These are phyloP conservation scores for Microvelia longipes DNA, from an alignment of 1,140 invertebrate genomes.

Conservation along the genomic window DNA sequence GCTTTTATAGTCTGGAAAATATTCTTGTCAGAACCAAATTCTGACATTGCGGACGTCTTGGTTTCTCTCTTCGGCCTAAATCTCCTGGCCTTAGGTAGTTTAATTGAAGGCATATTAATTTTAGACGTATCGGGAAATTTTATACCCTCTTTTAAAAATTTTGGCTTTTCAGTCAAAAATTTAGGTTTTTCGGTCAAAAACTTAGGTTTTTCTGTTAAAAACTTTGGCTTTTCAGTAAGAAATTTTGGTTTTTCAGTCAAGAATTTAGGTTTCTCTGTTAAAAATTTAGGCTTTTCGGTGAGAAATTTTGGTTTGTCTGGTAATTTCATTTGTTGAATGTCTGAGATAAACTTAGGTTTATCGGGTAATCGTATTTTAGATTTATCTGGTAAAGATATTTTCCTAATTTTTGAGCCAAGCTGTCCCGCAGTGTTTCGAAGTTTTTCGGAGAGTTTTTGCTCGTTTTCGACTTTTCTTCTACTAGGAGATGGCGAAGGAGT, in stretches of 20 bases:
- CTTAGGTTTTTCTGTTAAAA: slow-evolving; percentile 39
- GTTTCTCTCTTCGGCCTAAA: slow-evolving; percentile 22
- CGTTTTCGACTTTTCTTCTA: not conserved
- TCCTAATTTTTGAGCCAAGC: slow-evolving; percentile 36
- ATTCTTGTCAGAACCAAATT: slow-evolving; percentile 28
- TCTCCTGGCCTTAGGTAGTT: not conserved
- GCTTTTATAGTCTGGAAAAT: slow-evolving; percentile 47
- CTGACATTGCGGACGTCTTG: not conserved
- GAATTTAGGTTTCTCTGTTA: slow-evolving; percentile 37
- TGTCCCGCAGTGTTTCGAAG: slow-evolving; percentile 34
- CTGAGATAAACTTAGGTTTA: slow-evolving; percentile 40
- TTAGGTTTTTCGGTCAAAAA: slow-evolving; percentile 24
- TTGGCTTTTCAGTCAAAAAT: slow-evolving; percentile 40
- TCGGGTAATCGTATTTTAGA: slow-evolving; percentile 40
- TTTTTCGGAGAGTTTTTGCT: slow-evolving; percentile 29
- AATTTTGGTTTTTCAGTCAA: slow-evolving; percentile 29
- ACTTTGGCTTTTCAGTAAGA: slow-evolving; percentile 41
- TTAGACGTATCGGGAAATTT: slow-evolving; percentile 38
- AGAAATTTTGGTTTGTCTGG: slow-evolving; percentile 35
- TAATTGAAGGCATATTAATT: slow-evolving; percentile 32
- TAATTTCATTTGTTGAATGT: slow-evolving; percentile 20
- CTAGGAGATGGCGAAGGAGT: not conserved
- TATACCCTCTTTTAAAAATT: slow-evolving; percentile 36
- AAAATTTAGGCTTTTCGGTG: slow-evolving; percentile 30
- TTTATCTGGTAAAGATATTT: slow-evolving; percentile 30